Evolutionary conservation across 1,140 invertebrate genomes (phyloP), one percentile per base, ranked within the genome.

Genomic region (Conus betulinus): DNA sequence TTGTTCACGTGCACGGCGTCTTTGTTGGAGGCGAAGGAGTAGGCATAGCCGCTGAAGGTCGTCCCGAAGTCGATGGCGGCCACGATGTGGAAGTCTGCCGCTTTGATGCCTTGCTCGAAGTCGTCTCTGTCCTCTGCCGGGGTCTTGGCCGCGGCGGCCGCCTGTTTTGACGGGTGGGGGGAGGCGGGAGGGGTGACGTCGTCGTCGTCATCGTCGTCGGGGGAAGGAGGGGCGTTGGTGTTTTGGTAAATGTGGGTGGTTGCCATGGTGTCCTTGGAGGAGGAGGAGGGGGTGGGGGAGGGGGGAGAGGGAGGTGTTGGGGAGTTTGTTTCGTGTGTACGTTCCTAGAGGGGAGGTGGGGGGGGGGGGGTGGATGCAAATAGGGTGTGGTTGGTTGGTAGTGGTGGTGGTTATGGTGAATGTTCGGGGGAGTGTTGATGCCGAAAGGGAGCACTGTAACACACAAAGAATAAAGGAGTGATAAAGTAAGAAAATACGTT

Each of bases 1-100:
- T 96, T 95, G 96, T 97, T 97, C 91, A 97, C 96, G 90, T 96
- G 96, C 55, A 97, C 96, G 79, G 95, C 95, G 15, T 96, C 96
- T 7, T 95, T 95, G 90, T 96, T 96, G 27, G 95, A 93, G 4
- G 95, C 95, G 90, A 97, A 96, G 52, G 96, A 96, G 91, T 96
- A 97, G 2, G 96, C 96, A 92, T 97, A 97, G 0, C 96, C 96
- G 88, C 96, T 96, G 92, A 96, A 97, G 0, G 96, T 97, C 1
- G 96, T 97, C 5, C 96, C 96, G 91, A 97, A 96, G 92, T 97
- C 96, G 82, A 97, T 96, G 23, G 96, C 96, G 5, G 96, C 96
- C 1, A 97, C 96, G 10, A 97, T 93, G 85, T 93, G 93, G 89
- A 92, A 94, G 10, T 90, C 84, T 4, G 91, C 89, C 0, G 88